Evolutionary conservation across 2,888 invertebrate genomes (phyloP), one percentile per base, ranked within the genome.

Genomic region (Apotomis turbidana): DNA sequence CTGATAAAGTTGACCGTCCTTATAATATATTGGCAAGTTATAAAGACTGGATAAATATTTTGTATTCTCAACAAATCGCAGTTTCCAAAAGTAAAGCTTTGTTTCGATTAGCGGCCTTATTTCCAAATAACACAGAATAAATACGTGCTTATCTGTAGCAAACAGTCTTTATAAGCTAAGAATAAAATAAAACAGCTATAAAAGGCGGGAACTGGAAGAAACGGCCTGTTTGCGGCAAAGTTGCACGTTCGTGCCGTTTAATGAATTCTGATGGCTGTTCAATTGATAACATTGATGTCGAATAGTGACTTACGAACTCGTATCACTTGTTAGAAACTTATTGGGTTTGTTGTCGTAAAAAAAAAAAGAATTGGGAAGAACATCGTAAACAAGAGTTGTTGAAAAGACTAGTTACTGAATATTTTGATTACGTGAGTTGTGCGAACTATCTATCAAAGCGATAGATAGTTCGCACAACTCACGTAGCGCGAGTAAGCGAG

Each of bases 181-280:
- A 58, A 70, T 70, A 70, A 63, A 70, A 70, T 70, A 70, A 70
- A 70, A 63, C 70, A 58, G 63, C 70, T 49, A 70, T 70, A 70
- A 70, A 70, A 55, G n/a, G 44, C 27, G 55, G 60, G 61, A 63
- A 51, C 38, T 68, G 68, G 68, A 68, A 68, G 69, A 58, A 70
- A 63, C 63, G 49, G 38, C 62, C 63, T 57, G 70, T 62, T 70
- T 70, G 70, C 49, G 70, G 63, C 15, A 51, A 70, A 70, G 38
- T 70, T 70, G 36, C 36, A 44, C 63, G 15, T 41, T 51, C 41
- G 38, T 38, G 55, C 8, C 55, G 10, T 51, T 58, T 63, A 70
- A 70, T 70, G 70, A 70, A 70, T 70, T 70, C 63, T 13, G 13
- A 70, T 70, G 27, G 63, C 41, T 58, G 70, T 58, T 70, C 70